Evolutionary conservation across 2,797 vertebrate species (phyloP).

Genomic region (Pipistrellus pipistrellus): DNA sequence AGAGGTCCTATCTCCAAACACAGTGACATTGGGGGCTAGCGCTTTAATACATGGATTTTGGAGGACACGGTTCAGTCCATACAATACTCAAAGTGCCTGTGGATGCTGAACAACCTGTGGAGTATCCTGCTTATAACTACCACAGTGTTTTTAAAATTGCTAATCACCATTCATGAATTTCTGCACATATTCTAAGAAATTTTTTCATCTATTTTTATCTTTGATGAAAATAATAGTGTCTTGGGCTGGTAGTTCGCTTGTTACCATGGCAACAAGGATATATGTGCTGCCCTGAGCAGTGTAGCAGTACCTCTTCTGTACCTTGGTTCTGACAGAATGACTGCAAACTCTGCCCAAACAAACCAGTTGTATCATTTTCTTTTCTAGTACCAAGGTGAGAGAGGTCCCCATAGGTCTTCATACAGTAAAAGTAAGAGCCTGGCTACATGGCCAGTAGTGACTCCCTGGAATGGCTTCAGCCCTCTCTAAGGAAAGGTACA

Average conservation of each 20-base stretch:
- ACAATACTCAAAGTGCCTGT: background rate
- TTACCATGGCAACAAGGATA: background rate
- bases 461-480: background rate
- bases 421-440: background rate
- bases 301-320: background rate
- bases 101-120: background rate
- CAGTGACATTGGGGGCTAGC: background rate
- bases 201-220: background rate
- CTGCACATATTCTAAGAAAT: constrained; percentile 10
- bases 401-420: constrained; percentile 9
- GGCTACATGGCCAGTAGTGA: background rate
- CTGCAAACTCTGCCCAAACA: background rate
- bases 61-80: background rate
- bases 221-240: background rate
- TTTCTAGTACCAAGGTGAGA: background rate
- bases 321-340: background rate
- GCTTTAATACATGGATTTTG: background rate
- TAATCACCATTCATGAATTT: background rate
- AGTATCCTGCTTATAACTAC: background rate
- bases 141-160: background rate
- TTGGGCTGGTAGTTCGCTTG: background rate
- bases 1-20: background rate
- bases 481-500: background rate
- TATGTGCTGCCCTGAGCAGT: background rate
- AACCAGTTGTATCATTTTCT: background rate